Evolutionary conservation across 2,888 invertebrate genomes (phyloP).

Genomic region (Smittia aterrima): DNA sequence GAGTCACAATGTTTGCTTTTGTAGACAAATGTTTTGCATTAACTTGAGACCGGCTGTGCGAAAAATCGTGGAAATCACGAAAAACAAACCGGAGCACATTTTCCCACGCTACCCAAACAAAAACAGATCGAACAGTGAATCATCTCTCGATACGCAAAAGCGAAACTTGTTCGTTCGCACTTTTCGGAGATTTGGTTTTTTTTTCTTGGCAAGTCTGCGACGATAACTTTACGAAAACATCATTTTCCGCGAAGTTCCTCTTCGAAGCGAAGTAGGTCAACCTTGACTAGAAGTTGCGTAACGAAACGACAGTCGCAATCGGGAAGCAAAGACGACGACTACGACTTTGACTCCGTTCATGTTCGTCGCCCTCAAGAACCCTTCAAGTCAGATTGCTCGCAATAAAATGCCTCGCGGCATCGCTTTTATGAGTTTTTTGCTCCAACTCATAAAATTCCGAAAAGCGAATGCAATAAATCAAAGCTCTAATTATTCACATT

Average conservation of each 20-base stretch:
- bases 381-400: not conserved
- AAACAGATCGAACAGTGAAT: not conserved
- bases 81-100: no score
- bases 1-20: no score
- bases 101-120: not conserved
- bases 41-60: no score
- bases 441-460: not conserved
- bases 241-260: not conserved
- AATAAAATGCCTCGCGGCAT: not conserved
- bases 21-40: no score
- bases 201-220: not conserved
- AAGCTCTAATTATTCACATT: conserved; percentile 17
- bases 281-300: not conserved
- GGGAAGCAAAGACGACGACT: not conserved
- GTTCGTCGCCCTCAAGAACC: not conserved
- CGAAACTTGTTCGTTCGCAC: not conserved
- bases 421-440: not conserved
- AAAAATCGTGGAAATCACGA: no score
- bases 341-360: not conserved
- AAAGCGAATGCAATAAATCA: conserved; percentile 8
- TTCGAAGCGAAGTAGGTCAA: not conserved
- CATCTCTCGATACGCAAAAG: not conserved
- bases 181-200: no score
- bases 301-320: not conserved
- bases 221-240: not conserved